phyloP scores from a whole-genome alignment of 92 coral and sea anemone species.

The Umimayanthus kanabou region DNA sequence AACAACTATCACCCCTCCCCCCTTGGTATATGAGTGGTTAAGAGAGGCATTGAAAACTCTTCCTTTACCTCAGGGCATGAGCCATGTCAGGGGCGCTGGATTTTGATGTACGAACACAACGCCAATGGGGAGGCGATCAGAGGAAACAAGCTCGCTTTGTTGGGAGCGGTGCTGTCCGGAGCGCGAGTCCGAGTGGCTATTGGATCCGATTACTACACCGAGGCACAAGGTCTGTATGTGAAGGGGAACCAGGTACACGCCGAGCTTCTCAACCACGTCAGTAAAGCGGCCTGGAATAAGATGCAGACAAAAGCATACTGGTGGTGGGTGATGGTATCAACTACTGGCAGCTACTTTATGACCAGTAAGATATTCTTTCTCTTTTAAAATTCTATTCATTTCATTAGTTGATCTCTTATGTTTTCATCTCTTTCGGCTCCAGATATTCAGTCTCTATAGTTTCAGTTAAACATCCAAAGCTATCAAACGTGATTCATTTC shows the following conservation, averaged over 20 bases:
- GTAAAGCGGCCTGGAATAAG: constrained; percentile 69
- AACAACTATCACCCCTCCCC: too few species aligned
- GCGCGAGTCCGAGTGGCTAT: constrained; percentile 70
- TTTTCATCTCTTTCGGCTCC: not conserved
- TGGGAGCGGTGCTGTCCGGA: constrained; percentile 83
- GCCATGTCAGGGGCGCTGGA: constrained; percentile 56
- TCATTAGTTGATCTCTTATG: not conserved
- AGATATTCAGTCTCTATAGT: not conserved
- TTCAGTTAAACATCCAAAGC: too few species aligned
- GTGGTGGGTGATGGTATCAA: constrained; percentile 67
- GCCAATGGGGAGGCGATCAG: constrained; percentile 53
- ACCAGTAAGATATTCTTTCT: constrained; percentile 5
- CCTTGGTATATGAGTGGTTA: too few species aligned
- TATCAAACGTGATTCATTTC: not conserved
- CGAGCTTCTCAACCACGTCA: constrained; percentile 73
- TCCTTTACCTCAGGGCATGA: not conserved
- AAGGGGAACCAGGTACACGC: constrained; percentile 68
- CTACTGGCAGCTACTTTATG: constrained; percentile 44
- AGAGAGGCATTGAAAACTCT: not conserved
- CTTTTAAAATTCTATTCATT: not conserved
- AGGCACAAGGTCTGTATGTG: constrained; percentile 68
- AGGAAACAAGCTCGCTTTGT: constrained; percentile 69
- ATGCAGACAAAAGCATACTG: constrained; percentile 74
- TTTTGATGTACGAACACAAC: constrained; percentile 62
- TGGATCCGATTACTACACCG: constrained; percentile 46